Evolutionary conservation across 1,140 invertebrate genomes (phyloP).

Genomic region (Drosophila parvula): DNA sequence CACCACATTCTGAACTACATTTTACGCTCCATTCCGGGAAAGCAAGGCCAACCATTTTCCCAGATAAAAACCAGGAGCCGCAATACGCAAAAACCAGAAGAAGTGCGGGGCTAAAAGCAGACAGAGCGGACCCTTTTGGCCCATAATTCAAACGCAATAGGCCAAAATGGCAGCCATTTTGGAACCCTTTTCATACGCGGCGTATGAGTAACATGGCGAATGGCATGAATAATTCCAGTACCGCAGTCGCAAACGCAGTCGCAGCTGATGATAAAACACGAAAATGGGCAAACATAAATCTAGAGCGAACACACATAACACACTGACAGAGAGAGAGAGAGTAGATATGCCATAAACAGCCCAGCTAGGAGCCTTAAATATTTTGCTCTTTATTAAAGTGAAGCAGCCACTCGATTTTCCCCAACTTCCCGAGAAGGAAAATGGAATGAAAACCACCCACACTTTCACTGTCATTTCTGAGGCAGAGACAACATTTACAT

Average conservation of each 20-base stretch:
- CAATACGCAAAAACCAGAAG: slow-evolving; percentile 20
- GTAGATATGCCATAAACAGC: slow-evolving; percentile 63
- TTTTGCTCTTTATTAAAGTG: slow-evolving; percentile 56
- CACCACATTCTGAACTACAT: slow-evolving; percentile 69
- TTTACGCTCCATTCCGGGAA: slow-evolving; percentile 8
- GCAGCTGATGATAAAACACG: slow-evolving; percentile 80
- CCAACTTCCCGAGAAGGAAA: background rate
- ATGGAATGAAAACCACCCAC: background rate
- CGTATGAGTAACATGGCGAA: slow-evolving; percentile 74
- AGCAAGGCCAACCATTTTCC: slow-evolving; percentile 32
- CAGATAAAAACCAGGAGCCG: slow-evolving; percentile 32
- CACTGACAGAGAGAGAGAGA: background rate
- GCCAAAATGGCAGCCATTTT: slow-evolving; percentile 44
- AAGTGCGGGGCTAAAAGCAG: background rate
- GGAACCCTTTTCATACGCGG: slow-evolving; percentile 73
- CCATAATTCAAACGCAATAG: slow-evolving; percentile 70
- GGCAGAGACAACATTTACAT: slow-evolving; percentile 51
- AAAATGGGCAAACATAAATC: slow-evolving; percentile 80
- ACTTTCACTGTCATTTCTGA: slow-evolving; percentile 43
- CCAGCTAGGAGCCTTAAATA: slow-evolving; percentile 54
- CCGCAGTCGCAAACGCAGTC: slow-evolving; percentile 33
- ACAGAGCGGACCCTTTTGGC: slow-evolving; percentile 47
- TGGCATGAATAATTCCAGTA: slow-evolving; percentile 75
- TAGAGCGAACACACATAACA: slow-evolving; percentile 38
- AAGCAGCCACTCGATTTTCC: background rate